phyloP scores from a whole-genome alignment of 2,797 vertebrate species.

The Sebastes flavidus region DNA sequence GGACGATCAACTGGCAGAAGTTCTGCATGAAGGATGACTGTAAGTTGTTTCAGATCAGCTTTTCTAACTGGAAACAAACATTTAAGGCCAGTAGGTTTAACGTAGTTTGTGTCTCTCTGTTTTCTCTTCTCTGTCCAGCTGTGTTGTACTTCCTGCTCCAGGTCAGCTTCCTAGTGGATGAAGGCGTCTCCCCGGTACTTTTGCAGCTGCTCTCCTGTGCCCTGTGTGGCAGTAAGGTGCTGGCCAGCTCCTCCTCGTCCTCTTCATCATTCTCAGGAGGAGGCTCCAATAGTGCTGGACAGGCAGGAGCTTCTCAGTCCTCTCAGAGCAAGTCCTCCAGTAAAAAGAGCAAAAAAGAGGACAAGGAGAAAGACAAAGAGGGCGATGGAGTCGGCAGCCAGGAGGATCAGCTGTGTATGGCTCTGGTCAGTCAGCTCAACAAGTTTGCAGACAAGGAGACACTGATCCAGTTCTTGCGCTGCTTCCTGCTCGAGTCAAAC shows the following conservation, averaged over 20 bases:
- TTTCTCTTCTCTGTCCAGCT: constrained; percentile 76
- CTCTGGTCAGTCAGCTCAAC: constrained; percentile 97
- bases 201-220: constrained; percentile 97
- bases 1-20: constrained; percentile 98
- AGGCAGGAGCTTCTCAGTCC: constrained; percentile 86
- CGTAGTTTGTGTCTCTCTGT: not conserved
- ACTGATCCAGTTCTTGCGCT: constrained; percentile 96
- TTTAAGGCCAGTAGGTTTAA: not conserved
- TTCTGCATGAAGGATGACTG: constrained; percentile 99
- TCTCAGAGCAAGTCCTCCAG: constrained; percentile 95
- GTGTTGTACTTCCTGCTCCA: constrained; percentile 98
- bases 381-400: constrained; percentile 92
- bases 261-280: constrained; percentile 76
- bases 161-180: constrained; percentile 98
- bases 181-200: constrained; percentile 95
- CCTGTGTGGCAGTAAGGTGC: constrained; percentile 97
- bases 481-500: constrained; percentile 97
- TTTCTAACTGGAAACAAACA: not conserved
- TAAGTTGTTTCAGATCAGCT: constrained; percentile 76
- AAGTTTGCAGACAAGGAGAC: constrained; percentile 99
- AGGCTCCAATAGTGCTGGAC: constrained; percentile 80
- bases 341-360: constrained; percentile 99
- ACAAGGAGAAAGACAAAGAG: constrained; percentile 98
- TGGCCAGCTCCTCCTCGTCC: constrained; percentile 84
- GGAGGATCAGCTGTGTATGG: constrained; percentile 96